Base-by-base conservation (phyloP, 2,797 vertebrate species). In the Clarias fuscus region DNA sequence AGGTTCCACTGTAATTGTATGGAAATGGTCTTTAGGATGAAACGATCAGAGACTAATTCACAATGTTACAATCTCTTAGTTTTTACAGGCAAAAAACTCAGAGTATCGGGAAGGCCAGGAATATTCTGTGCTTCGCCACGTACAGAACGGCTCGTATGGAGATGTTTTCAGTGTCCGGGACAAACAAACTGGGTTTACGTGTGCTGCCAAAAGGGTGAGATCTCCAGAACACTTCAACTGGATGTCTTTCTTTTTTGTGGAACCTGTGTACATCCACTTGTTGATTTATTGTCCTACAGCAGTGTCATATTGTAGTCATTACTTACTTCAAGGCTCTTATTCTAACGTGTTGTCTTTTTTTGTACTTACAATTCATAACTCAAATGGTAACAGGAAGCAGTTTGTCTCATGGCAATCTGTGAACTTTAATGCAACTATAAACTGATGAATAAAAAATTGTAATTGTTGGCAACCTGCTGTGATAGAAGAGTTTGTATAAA, bases 111-210 rank as follows among this genome's bases (percentile, higher is more conserved):
- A 98, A 90, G 96, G 96, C 67, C 91, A 94, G 89, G 96, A 99
- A 48, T 99, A 97, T 95, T 89, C 93, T 40, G 90, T 95, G 3
- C 94, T 93, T 24, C 95, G 94, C 0, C 95, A 95, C 86, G 92
- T 99, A 87, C 98, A 98, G 91, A 96, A 96, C 48, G 98, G 98
- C 67, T 97, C 97, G 0, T 99, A 97, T 59, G 98, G 98, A 0
- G 98, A 99, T 4, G 98, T 99, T 0, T 96, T 97, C 93, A 95
- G 96, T 10, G 92, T 97, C 64, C 93, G 93, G 84, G 98, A 99
- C 94, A 95, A 95, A 73, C 95, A 92, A 90, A 97, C 97, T 0
- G 96, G 97, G 40, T 98, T 98, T 87, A 92, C 93, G 83, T 99
- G 97, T 84, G 98, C 98, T 33, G 97, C 97, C 91, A 99, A 99